These are phyloP conservation scores for Epsilonema sp. DNA, from an alignment of 2,888 invertebrate species.

Conservation along the genomic window DNA sequence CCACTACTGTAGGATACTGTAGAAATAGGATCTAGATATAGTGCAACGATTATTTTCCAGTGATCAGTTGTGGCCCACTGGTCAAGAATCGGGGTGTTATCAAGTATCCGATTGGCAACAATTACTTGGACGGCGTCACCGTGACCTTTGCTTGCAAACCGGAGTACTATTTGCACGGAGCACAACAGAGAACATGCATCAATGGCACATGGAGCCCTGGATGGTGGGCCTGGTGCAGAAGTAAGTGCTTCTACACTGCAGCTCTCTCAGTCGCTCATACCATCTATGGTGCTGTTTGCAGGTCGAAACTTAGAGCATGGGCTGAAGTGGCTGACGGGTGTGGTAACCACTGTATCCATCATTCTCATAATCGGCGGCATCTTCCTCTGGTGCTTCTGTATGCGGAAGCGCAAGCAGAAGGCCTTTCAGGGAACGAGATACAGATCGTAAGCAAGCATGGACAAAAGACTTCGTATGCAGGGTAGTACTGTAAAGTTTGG, in stretches of 20 bases:
- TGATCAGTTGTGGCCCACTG: conserved; percentile 16
- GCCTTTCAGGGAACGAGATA: too few relatives aligned
- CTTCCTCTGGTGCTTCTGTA: conserved; percentile 4
- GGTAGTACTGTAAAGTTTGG: too few relatives aligned
- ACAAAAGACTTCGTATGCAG: too few relatives aligned
- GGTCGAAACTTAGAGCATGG: conserved; percentile 5
- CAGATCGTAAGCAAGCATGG: too few relatives aligned
- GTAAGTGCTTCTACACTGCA: conserved; percentile 14
- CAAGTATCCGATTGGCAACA: conserved; percentile 18
- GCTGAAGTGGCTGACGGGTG: conserved; percentile 9
- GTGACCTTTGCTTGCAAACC: conserved; percentile 19
- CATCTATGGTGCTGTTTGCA: neutral
- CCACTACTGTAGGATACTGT: too few relatives aligned
- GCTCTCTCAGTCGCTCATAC: too few relatives aligned
- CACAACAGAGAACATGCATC: conserved; percentile 14
- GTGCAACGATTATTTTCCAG: too few relatives aligned
- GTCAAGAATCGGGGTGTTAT: conserved; percentile 15
- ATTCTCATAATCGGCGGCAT: conserved; percentile 3
- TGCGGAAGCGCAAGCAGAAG: neutral
- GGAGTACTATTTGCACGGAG: conserved; percentile 17
- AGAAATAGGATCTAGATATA: too few relatives aligned
- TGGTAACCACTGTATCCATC: conserved; percentile 6
- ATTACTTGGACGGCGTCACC: conserved; percentile 17
- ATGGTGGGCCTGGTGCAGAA: conserved; percentile 19
- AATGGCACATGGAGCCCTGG: conserved; percentile 21